Conservation (phyloP, 1,140 invertebrate genomes). For the Saccostrea echinata region DNA sequence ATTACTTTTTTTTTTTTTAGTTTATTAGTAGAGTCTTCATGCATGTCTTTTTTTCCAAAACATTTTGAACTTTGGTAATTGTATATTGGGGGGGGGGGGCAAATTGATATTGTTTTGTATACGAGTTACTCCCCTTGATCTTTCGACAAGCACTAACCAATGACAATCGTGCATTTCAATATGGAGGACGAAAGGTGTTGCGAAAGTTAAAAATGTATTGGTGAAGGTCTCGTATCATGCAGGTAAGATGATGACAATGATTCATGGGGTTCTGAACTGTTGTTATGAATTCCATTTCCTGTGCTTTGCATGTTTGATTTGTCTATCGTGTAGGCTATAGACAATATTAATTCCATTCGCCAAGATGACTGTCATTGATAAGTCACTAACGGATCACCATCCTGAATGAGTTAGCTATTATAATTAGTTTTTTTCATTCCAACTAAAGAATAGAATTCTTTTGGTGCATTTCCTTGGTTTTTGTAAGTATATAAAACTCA, state of each 20-base stretch:
- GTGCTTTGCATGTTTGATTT: background rate
- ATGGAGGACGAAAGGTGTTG: conserved; percentile 25
- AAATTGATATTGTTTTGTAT: background rate
- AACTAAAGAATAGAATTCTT: background rate
- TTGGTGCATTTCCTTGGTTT: background rate
- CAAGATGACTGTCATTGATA: too few relatives aligned
- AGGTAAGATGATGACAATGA: background rate
- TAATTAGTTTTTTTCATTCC: too few relatives aligned
- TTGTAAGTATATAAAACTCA: background rate
- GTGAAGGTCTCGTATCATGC: background rate
- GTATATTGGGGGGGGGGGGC: too few relatives aligned
- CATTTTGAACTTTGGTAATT: too few relatives aligned
- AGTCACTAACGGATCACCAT: too few relatives aligned
- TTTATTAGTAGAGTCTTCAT: too few relatives aligned
- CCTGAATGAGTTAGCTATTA: too few relatives aligned
- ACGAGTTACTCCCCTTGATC: conserved; percentile 15
- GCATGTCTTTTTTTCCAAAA: too few relatives aligned
- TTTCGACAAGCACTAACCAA: conserved; percentile 1
- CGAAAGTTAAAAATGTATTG: background rate
- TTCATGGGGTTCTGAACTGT: background rate
- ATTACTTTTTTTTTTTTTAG: too few relatives aligned
- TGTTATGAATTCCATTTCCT: background rate
- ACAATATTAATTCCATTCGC: too few relatives aligned
- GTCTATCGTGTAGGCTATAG: too few relatives aligned
- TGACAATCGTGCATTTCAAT: background rate